Conservation (phyloP, 2,888 invertebrate species). For the Theristus sp. region DNA sequence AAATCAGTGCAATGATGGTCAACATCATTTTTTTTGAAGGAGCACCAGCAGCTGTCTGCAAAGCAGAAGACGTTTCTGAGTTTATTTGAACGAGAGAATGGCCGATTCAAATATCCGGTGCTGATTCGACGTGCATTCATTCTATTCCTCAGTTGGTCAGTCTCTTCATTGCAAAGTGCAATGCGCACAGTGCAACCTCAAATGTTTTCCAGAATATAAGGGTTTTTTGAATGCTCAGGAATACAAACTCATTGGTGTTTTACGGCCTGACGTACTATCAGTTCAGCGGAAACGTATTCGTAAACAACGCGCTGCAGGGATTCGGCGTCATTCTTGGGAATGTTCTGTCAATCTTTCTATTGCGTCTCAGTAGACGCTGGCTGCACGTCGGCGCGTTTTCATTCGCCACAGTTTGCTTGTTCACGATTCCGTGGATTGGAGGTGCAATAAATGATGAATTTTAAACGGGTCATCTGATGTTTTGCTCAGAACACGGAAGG, state of each 20-base stretch:
- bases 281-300: not conserved
- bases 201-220: too few relatives aligned
- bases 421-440: not conserved
- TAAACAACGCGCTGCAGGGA: not conserved
- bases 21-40: too few relatives aligned
- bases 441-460: too few relatives aligned
- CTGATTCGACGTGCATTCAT: not conserved
- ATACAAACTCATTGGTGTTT: not conserved
- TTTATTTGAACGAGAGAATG: too few relatives aligned
- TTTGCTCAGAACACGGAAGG: too few relatives aligned
- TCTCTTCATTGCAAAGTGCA: too few relatives aligned
- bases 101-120: too few relatives aligned
- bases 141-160: not conserved
- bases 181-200: too few relatives aligned
- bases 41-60: too few relatives aligned
- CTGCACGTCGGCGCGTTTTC: not conserved
- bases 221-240: too few relatives aligned
- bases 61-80: too few relatives aligned
- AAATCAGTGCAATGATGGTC: not conserved
- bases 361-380: not conserved
- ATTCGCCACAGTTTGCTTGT: not conserved
- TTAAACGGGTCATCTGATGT: too few relatives aligned
- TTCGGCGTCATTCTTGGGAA: not conserved
- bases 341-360: not conserved
- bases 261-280: not conserved